Evolutionary conservation across 2,113 vertebrate genomes (phyloP), one percentile per base, ranked within the genome.

Genomic region (Mastomys coucha): DNA sequence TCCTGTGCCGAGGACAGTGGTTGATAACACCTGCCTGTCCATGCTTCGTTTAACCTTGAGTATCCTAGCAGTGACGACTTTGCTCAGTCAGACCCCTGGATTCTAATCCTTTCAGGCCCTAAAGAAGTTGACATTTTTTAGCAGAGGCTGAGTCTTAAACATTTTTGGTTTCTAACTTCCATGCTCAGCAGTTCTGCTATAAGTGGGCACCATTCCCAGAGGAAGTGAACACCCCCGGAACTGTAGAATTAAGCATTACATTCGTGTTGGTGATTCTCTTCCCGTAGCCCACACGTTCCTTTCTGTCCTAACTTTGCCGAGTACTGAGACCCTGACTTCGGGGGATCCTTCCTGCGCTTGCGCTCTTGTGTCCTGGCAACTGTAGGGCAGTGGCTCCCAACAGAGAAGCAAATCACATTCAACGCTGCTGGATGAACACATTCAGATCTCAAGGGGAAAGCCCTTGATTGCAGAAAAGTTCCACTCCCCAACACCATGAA

Each of bases 161-260:
- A 49, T 95, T 89, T 96, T 70, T 90, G 51, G 89, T 94, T 26
- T 95, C 95, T 63, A 72, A 53, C 72, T 80, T 95, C 84, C 49
- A 36, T 77, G 77, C 89, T 90, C 75, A 93, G 93, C 87, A 96
- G 56, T 96, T 97, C 76, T 95, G 73, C 87, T 80, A 73, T 96
- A 95, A 88, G 88, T 95, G 87, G 89, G 91, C 93, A 86, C 76
- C 22, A 7, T 96, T 97, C 90, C 70, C 76, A 90, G 90, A 97
- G 70, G 95, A 92, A 94, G 56, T 22, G 70, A 78, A 72, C 89
- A 77, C 75, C 58, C 90, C 70, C 70, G 80, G 45, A 28, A 95
- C 75, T 80, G 69, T 78, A 91, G 92, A 86, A 82, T 89, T 91
- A 96, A 94, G 82, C 31, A 84, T 67, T 93, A 60, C 69, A 95